Evolutionary conservation across 1,140 invertebrate species (phyloP).

Genomic region (Holotrichia oblita): DNA sequence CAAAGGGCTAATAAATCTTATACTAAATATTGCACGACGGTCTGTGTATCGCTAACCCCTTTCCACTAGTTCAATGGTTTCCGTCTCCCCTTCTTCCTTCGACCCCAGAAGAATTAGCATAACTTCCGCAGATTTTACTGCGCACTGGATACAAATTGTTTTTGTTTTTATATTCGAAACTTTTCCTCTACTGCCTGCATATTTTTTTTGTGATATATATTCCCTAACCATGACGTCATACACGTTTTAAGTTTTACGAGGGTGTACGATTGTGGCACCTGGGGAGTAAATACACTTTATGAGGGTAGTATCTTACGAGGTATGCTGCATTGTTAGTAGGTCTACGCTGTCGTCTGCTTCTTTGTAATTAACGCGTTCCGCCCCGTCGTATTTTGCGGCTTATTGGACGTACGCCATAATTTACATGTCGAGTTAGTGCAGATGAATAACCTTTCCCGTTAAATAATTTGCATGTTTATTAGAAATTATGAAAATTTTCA

Average conservation of each 20-base stretch:
- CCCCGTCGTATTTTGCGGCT: slow-evolving; percentile 13
- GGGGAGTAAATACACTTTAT: slow-evolving; percentile 7
- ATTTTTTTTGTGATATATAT: slow-evolving; percentile 4
- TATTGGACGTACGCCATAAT: slow-evolving; percentile 19
- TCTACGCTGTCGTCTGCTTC: slow-evolving; percentile 4
- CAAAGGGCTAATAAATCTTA: background rate
- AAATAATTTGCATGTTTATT: slow-evolving; percentile 35
- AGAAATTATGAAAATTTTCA: slow-evolving; percentile 31
- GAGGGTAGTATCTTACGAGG: slow-evolving; percentile 1
- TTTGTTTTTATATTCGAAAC: slow-evolving; percentile 13
- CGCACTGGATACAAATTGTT: slow-evolving; percentile 2
- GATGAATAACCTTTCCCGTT: slow-evolving; percentile 30
- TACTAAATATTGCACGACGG: background rate
- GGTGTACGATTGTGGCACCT: slow-evolving; percentile 8
- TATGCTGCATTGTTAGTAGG: background rate
- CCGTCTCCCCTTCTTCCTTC: background rate
- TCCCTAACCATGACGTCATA: background rate
- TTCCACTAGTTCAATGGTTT: background rate
- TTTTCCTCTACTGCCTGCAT: background rate
- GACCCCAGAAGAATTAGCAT: background rate
- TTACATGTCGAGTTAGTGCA: slow-evolving; percentile 5
- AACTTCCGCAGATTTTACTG: slow-evolving; percentile 6
- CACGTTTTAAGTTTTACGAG: slow-evolving; percentile 4
- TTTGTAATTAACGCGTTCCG: slow-evolving; percentile 23
- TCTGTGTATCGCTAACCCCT: background rate